Evolutionary conservation across 2,888 invertebrate species (phyloP), one percentile per base, ranked within the genome.

Genomic region (Loripinus fragilis): DNA sequence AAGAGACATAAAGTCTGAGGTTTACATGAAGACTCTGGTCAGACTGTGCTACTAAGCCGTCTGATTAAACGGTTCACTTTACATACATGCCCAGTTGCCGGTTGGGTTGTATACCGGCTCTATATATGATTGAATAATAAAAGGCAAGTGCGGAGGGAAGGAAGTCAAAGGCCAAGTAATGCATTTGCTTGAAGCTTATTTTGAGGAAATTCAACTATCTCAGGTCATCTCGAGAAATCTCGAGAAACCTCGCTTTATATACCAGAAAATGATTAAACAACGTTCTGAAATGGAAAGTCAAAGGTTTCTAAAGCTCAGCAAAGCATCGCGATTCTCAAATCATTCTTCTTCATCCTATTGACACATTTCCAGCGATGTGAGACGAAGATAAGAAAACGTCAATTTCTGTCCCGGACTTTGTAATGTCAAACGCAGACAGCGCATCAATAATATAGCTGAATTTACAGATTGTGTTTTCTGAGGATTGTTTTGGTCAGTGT

Each of bases 361-460:
- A 80, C 84, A 84, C 81, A 79, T 80, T 83, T 70, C 83, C 81
- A 74, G 68, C 71, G 86, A 86, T 86, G 78, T 71, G 60, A 74
- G 71, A 68, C 60, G 48, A 33, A 78, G 87, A 87, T 87, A 86
- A 83, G 83, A 60, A 48, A 67, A 74, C 87, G 86, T 87, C 85
- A 86, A 85, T 87, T 86, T 81, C 75, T 60, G 33, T 60, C 33
- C 33, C 12, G 60, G 60, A 60, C 60, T 28, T 17, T 15, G 28
- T 20, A 17, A 30, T 30, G 20, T 28, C 23, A 33, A 17, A 20
- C 33, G 12, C 7, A 60, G 60, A 23, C 33, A 33, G 60, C 60
- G 20, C 23, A 60, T 17, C 60, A 52, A 33, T 60, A 60, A 60
- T 17, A 38, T 12, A n/a, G n/a, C n/a, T n/a, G n/a, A n/a, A n/a